Percentiles rank a stretch among this genome's conserved stretches.
Conservation (phyloP, 2,888 invertebrate species). For the Oxytorus armatus region DNA sequence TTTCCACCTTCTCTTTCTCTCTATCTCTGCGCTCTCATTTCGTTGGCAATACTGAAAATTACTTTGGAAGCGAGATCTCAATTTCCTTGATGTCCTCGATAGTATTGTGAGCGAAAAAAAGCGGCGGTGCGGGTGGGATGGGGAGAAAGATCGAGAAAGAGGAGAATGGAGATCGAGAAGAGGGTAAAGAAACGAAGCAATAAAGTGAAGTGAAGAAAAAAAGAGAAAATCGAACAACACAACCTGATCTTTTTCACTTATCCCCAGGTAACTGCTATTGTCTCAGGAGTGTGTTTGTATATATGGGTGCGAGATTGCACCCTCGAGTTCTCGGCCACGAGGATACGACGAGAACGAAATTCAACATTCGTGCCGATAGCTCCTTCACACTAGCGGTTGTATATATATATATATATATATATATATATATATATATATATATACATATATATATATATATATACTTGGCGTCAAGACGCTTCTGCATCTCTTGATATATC, state of each 20-base stretch:
- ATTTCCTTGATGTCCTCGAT: slow-evolving; percentile 54
- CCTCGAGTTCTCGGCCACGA: slow-evolving; percentile 34
- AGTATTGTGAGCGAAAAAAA: slow-evolving; percentile 41
- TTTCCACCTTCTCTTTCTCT: slow-evolving; percentile 15
- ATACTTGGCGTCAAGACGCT: no score
- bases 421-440: no score
- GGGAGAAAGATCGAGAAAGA: slow-evolving; percentile 20
- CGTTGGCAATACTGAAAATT: slow-evolving; percentile 36
- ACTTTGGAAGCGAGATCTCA: slow-evolving; percentile 53
- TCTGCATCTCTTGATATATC: no score
- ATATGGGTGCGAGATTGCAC: slow-evolving; percentile 37
- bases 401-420: no score
- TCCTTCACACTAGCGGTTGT: no score
- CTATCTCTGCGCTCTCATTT: slow-evolving; percentile 7
- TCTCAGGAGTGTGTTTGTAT: slow-evolving; percentile 37
- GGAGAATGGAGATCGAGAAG: slow-evolving; percentile 18
- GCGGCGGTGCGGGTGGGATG: background rate
- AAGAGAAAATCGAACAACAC: slow-evolving; percentile 34
- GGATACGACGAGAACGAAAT: slow-evolving; percentile 16
- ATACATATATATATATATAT: no score
- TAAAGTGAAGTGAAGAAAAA: slow-evolving; percentile 25
- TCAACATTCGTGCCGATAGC: background rate
- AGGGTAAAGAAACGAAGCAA: slow-evolving; percentile 29
- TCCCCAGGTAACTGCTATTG: slow-evolving; percentile 50
- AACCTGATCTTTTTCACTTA: slow-evolving; percentile 63